These are phyloP conservation scores for Cygnus olor DNA, from an alignment of 2,797 vertebrate genomes.

Conservation along the genomic window DNA sequence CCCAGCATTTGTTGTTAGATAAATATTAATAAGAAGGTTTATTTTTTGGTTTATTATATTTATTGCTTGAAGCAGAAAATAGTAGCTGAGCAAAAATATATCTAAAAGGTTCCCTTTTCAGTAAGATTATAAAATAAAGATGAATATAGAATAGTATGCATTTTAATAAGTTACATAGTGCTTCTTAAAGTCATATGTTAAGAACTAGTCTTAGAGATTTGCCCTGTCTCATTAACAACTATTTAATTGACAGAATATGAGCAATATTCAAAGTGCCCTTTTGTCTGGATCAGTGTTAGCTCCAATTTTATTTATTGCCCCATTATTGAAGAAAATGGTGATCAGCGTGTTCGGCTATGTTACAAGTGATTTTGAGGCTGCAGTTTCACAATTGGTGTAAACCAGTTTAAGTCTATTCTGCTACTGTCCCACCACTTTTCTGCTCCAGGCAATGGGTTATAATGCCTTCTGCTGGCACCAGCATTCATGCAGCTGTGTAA, in stretches of 20 bases:
- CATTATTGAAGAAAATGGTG: neutral
- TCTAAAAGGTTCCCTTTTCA: neutral
- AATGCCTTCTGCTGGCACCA: slow-evolving; percentile 32
- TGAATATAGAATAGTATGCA: neutral
- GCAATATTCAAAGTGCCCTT: neutral
- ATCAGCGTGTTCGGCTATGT: neutral
- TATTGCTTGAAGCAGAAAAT: neutral
- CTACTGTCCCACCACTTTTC: slow-evolving; percentile 41
- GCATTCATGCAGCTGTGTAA: neutral
- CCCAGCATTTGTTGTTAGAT: neutral
- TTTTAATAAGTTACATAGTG: neutral
- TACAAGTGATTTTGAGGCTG: slow-evolving; percentile 15
- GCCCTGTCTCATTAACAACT: neutral
- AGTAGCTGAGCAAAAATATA: neutral
- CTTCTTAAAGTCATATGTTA: neutral
- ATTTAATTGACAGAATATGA: neutral
- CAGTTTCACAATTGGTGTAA: slow-evolving; percentile 1
- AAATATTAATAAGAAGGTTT: neutral
- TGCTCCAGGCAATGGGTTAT: neutral
- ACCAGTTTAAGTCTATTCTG: slow-evolving; percentile 5
- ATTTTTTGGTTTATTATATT: neutral
- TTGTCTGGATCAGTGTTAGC: neutral
- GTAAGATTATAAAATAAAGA: neutral
- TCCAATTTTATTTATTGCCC: neutral
- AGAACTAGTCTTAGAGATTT: neutral